Conservation (phyloP, 2,888 invertebrate species). For the Dilophus febrilis region DNA sequence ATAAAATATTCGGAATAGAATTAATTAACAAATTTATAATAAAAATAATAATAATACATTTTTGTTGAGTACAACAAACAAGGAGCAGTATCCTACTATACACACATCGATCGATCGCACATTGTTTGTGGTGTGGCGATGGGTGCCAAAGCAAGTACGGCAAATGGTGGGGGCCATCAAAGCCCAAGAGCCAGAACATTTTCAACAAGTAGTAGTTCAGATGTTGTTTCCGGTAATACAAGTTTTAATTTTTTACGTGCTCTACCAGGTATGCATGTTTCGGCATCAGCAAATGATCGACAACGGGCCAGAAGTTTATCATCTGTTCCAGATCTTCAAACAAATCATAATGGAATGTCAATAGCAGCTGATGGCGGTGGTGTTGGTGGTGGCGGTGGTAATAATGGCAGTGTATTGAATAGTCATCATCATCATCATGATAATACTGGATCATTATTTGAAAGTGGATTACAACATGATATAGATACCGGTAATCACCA, state of each 20-base stretch:
- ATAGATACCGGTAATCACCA: constrained; percentile 44
- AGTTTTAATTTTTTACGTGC: constrained; percentile 54
- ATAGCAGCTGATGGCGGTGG: constrained; percentile 13
- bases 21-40: no score
- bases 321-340: constrained; percentile 59
- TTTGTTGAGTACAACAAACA: no score
- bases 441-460: constrained; percentile 10
- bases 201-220: constrained; percentile 47
- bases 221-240: constrained; percentile 37
- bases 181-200: constrained; percentile 52
- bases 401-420: no score
- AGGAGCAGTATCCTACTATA: no score
- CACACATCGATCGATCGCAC: no score
- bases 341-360: constrained; percentile 13
- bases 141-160: constrained; percentile 76
- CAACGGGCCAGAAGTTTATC: constrained; percentile 70
- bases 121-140: no score
- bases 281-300: constrained; percentile 41
- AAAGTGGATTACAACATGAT: constrained; percentile 47
- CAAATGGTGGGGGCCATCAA: constrained; percentile 53
- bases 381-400: constrained; percentile 2
- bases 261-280: constrained; percentile 52
- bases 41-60: no score
- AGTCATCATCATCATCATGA: no score
- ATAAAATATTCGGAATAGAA: no score